phyloP scores from a whole-genome alignment of 1,140 invertebrate genomes.

The Homarus americanus region DNA sequence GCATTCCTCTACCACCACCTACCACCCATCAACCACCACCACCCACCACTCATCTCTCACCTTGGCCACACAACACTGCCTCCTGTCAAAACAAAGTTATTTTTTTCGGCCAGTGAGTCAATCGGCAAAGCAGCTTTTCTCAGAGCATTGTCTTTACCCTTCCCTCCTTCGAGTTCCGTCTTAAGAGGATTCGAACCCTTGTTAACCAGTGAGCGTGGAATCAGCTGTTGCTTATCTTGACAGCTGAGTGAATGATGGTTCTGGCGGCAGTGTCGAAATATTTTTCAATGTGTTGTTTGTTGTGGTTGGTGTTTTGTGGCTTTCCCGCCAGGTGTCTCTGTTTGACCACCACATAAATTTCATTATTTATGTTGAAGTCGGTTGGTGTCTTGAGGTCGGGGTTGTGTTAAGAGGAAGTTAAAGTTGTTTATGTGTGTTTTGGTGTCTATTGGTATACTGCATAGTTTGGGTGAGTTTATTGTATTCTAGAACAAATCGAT shows the following conservation, averaged over 20 bases:
- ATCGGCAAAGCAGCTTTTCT: slow-evolving; percentile 48
- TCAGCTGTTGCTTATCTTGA: slow-evolving; percentile 51
- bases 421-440: too few relatives aligned
- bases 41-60: neutral
- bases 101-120: slow-evolving; percentile 17
- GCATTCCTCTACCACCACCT: too few relatives aligned
- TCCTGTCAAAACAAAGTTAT: neutral
- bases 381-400: too few relatives aligned
- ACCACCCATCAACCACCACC: too few relatives aligned
- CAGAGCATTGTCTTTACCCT: neutral
- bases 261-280: slow-evolving; percentile 16
- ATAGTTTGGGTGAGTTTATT: too few relatives aligned
- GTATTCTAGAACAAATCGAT: too few relatives aligned
- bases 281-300: slow-evolving; percentile 44
- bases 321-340: slow-evolving; percentile 15
- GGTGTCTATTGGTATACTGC: too few relatives aligned
- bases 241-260: slow-evolving; percentile 49
- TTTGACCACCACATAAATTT: too few relatives aligned
- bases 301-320: slow-evolving; percentile 18
- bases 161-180: neutral
- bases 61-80: too few relatives aligned
- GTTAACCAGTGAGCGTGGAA: slow-evolving; percentile 59
- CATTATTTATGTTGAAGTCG: too few relatives aligned
- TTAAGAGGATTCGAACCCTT: slow-evolving; percentile 31
- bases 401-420: too few relatives aligned